Base-by-base conservation (phyloP, 2,888 invertebrate genomes). In the Trimorus sp. region DNA sequence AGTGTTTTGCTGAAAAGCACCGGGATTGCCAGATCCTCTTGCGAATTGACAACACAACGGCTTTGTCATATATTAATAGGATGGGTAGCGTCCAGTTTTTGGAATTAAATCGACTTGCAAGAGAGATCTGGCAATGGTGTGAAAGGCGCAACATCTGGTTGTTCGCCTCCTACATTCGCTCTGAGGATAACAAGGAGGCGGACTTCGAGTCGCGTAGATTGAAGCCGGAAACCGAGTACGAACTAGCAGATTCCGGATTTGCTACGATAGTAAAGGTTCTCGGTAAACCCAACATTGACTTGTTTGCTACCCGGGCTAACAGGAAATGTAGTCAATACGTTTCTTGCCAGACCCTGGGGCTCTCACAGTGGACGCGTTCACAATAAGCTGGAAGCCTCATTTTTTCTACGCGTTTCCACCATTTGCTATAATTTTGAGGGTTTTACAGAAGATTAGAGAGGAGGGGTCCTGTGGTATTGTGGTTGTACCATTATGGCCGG, bases 61-160 rank as follows among this genome's bases (percentile, higher is more conserved):
- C 76, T 14, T 62, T 79, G 7, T 40, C 79, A 0, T 83, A 82
- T 11, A 79, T 84, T 11, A 66, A 68, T 66, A 48, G 70, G 1
- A 79, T 74, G 79, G 74, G 76, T 0, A 63, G 77, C 26, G 26
- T 79, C 11, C 68, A 62, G 48, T 79, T 71, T 26, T 11, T 49
- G 12, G 12, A 83, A 40, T 53, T 84, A n/a, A 83, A 38, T n/a
- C 16, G 65, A 9, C 9, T 83, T 16, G 40, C 75, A 1, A 58
- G 62, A 14, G 26, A 60, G 7, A 80, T 83, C 40, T 82, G 79
- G 78, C 36, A 58, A 45, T 80, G 70, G 78, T 83, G 75, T 26
- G 74, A 83, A 16, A 42, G 48, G 14, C 58, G 51, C 1, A 63
- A 71, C 53, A 79, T 79, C 26, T 79, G 73, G 68, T 45, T 83